These are phyloP conservation scores for Solea solea DNA, from an alignment of 2,113 vertebrate genomes.

Conservation along the genomic window DNA sequence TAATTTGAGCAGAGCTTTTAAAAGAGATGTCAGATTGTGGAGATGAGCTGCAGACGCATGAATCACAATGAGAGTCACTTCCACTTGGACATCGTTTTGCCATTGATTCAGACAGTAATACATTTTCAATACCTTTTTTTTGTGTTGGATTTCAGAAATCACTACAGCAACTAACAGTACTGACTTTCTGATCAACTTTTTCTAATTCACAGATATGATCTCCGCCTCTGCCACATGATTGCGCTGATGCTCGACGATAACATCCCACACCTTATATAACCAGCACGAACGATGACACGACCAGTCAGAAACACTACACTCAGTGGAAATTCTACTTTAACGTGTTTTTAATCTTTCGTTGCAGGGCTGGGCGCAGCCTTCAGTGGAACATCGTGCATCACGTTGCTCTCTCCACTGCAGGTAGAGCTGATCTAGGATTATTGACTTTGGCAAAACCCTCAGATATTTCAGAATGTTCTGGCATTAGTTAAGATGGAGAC, in stretches of 20 bases:
- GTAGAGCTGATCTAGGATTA: constrained; percentile 53
- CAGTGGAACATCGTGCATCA: constrained; percentile 14
- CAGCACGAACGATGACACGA: background rate
- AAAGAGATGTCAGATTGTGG: background rate
- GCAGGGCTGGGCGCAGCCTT: constrained; percentile 5
- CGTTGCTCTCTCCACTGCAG: constrained; percentile 37
- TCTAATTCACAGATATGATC: background rate
- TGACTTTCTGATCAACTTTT: constrained; percentile 2
- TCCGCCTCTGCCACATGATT: background rate
- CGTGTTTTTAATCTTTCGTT: constrained; percentile 8
- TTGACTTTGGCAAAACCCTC: constrained; percentile 52
- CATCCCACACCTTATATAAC: background rate
- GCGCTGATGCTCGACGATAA: background rate
- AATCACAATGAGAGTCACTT: background rate
- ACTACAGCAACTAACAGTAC: background rate
- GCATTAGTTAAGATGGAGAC: constrained; percentile 50
- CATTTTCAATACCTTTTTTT: no score
- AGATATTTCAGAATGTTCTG: constrained; percentile 61
- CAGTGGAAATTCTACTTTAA: constrained; percentile 11
- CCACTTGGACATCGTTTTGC: background rate
- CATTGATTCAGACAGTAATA: background rate
- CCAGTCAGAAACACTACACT: background rate
- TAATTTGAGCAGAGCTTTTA: background rate
- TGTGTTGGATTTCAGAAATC: background rate
- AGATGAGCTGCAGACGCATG: background rate